Evolutionary conservation across 1,140 invertebrate species (phyloP).

Genomic region (Drosophila repletoides): DNA sequence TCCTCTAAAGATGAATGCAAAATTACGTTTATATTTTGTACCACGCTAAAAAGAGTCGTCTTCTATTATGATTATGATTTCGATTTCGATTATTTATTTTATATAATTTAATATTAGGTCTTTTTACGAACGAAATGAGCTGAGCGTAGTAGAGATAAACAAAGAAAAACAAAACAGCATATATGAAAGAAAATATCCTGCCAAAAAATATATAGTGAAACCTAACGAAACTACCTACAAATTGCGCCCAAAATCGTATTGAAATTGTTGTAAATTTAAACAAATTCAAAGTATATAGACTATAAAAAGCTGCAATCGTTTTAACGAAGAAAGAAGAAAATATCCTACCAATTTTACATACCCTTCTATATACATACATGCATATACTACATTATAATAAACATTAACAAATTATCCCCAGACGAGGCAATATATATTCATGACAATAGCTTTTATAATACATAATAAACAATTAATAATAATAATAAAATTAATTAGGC

Average conservation of each 20-base stretch:
- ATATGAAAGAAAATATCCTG: slow-evolving; percentile 65
- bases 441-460: slow-evolving; percentile 60
- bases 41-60: slow-evolving; percentile 41
- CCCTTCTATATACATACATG: slow-evolving; percentile 31
- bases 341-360: slow-evolving; percentile 41
- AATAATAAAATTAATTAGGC: too few species aligned
- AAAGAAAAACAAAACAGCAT: slow-evolving; percentile 27
- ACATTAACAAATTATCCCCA: slow-evolving; percentile 36
- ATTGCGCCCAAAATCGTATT: slow-evolving; percentile 53
- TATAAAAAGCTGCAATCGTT: slow-evolving; percentile 58
- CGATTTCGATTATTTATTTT: slow-evolving; percentile 80
- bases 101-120: slow-evolving; percentile 77
- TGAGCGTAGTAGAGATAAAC: slow-evolving; percentile 48
- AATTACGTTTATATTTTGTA: slow-evolving; percentile 51
- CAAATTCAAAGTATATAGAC: slow-evolving; percentile 65
- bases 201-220: slow-evolving; percentile 77
- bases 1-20: slow-evolving; percentile 56
- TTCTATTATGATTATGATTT: slow-evolving; percentile 70
- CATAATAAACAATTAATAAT: too few species aligned
- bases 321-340: slow-evolving; percentile 43
- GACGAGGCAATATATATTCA: slow-evolving; percentile 38
- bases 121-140: slow-evolving; percentile 64
- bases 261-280: slow-evolving; percentile 74
- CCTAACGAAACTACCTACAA: slow-evolving; percentile 69
- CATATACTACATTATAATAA: slow-evolving; percentile 29